Base-by-base conservation (phyloP, 2,888 invertebrate species). In the Barypeithes pellucidus region DNA sequence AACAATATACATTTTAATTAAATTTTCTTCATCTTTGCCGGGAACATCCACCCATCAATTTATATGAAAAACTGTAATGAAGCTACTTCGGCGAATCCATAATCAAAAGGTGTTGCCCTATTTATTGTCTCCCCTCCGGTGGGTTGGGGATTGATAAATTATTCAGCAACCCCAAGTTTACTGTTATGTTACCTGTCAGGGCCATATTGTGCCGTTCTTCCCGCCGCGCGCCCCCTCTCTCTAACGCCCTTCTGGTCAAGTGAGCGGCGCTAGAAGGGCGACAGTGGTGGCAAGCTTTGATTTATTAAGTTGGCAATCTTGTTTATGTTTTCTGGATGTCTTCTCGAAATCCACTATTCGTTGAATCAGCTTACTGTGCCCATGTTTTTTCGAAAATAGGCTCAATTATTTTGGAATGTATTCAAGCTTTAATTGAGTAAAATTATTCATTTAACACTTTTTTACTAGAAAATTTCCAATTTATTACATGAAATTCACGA, bases 181-280 rank as follows among this genome's bases (percentile, higher is more conserved):
- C 68, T 66, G 68, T 22, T 59, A 73, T 63, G 73, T 73, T 67
- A 67, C 72, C 72, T 72, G 72, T 67, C 72, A 68, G 39, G 39
- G 47, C 43, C 73, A 73, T 50, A 69, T 65, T 68, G 73, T 57
- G 60, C 29, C 43, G 43, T 43, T 43, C 29, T 45, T 45, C 33
- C 29, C 47, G 33, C 14, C 45, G n/a, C 24, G 16, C 29, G 45
- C 14, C 16, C 45, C 59, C 54, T 39, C 33, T 47, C 54, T 39
- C 33, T 57, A 4, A 3, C 36, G 33, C 67, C 47, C 45, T 24
- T 41, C 36, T 60, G 65, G 52, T 65, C 54, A 65, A 62, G 62
- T 62, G 61, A 62, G 29, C 47, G 33, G 18, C 33, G 45, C 16
- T 45, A 12, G 33, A 22, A 3, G 61, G 14, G 33, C 47, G 43